These are phyloP conservation scores for Phyllostomus hastatus DNA, from an alignment of 2,113 vertebrate genomes.

Conservation along the genomic window DNA sequence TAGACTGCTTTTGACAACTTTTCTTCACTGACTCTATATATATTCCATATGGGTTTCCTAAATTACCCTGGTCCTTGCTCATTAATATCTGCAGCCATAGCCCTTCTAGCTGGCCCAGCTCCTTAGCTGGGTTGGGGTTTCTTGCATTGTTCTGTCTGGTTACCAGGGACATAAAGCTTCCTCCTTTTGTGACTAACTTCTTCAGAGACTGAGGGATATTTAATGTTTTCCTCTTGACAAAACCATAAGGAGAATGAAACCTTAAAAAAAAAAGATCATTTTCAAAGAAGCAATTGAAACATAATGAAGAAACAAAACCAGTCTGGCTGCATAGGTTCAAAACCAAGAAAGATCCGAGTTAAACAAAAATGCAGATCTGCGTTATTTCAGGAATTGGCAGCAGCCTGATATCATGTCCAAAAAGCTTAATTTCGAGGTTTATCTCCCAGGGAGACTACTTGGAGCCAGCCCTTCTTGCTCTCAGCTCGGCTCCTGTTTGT, in stretches of 20 bases:
- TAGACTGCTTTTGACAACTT: not conserved
- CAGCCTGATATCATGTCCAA: not conserved
- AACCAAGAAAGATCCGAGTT: not conserved
- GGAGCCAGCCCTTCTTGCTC: not conserved
- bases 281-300: not conserved
- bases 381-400: not conserved
- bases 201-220: not conserved
- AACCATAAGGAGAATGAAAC: not conserved
- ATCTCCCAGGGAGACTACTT: not conserved
- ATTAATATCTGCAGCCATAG: not conserved
- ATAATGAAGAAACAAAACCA: not conserved
- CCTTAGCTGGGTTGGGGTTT: not conserved
- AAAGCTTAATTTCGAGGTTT: not conserved
- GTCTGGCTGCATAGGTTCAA: not conserved
- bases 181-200: not conserved
- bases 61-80: not conserved
- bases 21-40: not conserved
- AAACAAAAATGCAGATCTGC: not conserved
- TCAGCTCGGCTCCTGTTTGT: not conserved
- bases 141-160: not conserved
- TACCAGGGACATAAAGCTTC: not conserved
- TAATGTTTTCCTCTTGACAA: not conserved
- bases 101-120: not conserved
- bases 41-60: not conserved
- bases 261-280: not conserved